Evolutionary conservation across 1,140 invertebrate genomes (phyloP).

Genomic region (Kradibia gibbosae): DNA sequence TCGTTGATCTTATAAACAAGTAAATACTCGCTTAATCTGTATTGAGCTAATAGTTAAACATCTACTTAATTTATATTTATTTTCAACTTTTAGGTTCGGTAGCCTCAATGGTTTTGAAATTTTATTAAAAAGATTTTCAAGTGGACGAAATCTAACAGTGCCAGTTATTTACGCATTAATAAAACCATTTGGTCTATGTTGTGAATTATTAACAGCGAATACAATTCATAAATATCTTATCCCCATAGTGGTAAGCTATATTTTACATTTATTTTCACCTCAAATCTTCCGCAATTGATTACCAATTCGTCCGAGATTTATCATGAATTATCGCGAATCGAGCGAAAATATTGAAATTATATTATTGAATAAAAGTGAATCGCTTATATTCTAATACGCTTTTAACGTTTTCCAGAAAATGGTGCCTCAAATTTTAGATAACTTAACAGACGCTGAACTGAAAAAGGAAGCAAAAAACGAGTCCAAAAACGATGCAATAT

Average conservation of each 20-base stretch:
- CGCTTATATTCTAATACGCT: too few species aligned
- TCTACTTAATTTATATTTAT: conserved; percentile 15
- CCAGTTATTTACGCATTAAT: conserved; percentile 88
- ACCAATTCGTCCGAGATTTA: too few species aligned
- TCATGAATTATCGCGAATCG: too few species aligned
- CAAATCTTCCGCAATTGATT: too few species aligned
- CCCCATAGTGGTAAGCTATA: conserved; percentile 87
- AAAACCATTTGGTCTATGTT: conserved; percentile 92
- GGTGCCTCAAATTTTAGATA: conserved; percentile 92
- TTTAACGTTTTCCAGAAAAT: conserved; percentile 80
- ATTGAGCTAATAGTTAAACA: not conserved
- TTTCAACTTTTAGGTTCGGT: conserved; percentile 81
- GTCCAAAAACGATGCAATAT: conserved; percentile 93
- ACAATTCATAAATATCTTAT: conserved; percentile 95
- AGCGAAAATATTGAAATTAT: too few species aligned
- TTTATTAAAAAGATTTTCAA: conserved; percentile 89
- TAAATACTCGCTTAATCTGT: conserved; percentile 62
- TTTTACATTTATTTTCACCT: too few species aligned
- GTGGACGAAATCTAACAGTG: conserved; percentile 80
- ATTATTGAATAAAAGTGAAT: not conserved
- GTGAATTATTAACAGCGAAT: conserved; percentile 90
- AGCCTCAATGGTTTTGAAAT: conserved; percentile 90
- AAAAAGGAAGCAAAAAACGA: conserved; percentile 98
- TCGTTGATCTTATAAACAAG: conserved; percentile 95
- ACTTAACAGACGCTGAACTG: conserved; percentile 96